phyloP scores from a whole-genome alignment of 2,888 invertebrate genomes.

The Perdita meconis region DNA sequence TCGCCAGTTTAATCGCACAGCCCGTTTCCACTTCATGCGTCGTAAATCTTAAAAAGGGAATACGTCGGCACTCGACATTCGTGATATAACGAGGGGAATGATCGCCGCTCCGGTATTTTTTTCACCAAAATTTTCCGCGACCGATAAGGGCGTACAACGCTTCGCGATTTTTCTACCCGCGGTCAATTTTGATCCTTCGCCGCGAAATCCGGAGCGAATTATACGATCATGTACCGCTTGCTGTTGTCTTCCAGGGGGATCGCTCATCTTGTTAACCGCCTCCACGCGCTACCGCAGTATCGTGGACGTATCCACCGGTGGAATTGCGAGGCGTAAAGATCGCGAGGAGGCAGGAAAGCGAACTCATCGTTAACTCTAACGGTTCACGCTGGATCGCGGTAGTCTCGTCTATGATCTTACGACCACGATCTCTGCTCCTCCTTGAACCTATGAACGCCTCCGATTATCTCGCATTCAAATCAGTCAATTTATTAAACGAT shows the following conservation, averaged over 20 bases:
- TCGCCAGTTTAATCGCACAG: conserved; percentile 43
- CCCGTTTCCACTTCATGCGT: conserved; percentile 45
- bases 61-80: conserved; percentile 21
- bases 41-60: conserved; percentile 67
- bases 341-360: conserved; percentile 32
- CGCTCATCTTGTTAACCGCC: conserved; percentile 41
- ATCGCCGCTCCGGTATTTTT: conserved; percentile 2
- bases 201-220: conserved; percentile 34
- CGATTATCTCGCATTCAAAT: conserved; percentile 1
- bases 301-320: conserved; percentile 39
- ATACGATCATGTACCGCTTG: conserved; percentile 33
- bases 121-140: conserved; percentile 11
- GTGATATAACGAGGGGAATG: conserved; percentile 30
- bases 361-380: conserved; percentile 63
- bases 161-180: not conserved
- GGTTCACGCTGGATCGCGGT: conserved; percentile 51
- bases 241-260: conserved; percentile 30
- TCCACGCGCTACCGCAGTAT: conserved; percentile 52
- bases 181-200: conserved; percentile 8
- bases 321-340: conserved; percentile 60
- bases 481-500: not conserved
- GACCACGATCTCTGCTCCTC: conserved; percentile 37
- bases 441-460: conserved; percentile 5
- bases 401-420: conserved; percentile 50
- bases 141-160: conserved; percentile 3